phyloP scores from a whole-genome alignment of 2,888 invertebrate species.

The Notodonta dromedarius region DNA sequence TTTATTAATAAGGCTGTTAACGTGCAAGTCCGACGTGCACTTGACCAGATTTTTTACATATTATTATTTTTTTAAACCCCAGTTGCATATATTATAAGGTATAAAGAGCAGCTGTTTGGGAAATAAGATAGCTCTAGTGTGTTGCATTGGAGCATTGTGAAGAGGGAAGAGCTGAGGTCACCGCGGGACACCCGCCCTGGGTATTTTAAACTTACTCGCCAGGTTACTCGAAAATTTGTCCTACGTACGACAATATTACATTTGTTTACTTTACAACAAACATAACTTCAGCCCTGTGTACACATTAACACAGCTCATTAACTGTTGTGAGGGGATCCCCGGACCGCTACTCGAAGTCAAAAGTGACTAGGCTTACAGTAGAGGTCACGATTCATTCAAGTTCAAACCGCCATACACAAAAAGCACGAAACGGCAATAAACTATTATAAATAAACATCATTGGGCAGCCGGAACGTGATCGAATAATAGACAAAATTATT shows the following conservation, averaged over 20 bases:
- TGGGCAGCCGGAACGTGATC: neutral
- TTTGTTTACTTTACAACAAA: neutral
- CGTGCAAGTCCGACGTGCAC: no score
- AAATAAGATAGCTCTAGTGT: no score
- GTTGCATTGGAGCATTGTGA: no score
- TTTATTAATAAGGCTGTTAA: no score
- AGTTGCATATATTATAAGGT: no score
- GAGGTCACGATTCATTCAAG: conserved; percentile 42
- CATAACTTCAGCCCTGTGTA: conserved; percentile 12
- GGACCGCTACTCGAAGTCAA: conserved; percentile 42
- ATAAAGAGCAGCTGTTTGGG: no score
- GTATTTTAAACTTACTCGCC: no score
- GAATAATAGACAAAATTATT: conserved; percentile 1
- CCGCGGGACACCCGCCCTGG: no score
- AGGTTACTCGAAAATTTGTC: no score
- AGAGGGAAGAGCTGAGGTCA: no score
- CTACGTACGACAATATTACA: neutral
- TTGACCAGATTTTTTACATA: no score
- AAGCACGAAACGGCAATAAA: neutral
- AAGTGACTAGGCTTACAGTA: conserved; percentile 39
- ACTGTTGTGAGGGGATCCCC: conserved; percentile 24
- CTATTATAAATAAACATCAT: neutral
- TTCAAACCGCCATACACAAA: conserved; percentile 9
- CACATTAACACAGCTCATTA: conserved; percentile 45
- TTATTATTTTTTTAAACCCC: no score